Conservation (phyloP, 2,797 vertebrate species). For the Sebastiscus albofasciatus region DNA sequence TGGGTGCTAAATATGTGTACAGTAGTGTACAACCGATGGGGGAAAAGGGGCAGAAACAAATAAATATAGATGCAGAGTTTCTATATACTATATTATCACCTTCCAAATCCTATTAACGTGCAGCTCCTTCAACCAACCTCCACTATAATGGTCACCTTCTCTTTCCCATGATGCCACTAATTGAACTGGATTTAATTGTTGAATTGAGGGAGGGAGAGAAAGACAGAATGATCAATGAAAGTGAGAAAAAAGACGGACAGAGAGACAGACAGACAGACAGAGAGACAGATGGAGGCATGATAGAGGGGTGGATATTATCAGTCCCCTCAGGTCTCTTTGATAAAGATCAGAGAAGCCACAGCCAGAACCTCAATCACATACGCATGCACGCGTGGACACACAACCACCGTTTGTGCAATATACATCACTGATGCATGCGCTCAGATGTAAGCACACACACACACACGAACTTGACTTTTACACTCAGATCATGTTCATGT, state of each 20-base stretch:
- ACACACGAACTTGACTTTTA: slow-evolving; percentile 48
- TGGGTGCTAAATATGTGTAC: slow-evolving; percentile 5
- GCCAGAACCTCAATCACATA: slow-evolving; percentile 53
- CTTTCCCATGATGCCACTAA: slow-evolving; percentile 12
- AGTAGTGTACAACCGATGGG: neutral
- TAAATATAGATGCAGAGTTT: neutral
- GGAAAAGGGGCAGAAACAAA: neutral
- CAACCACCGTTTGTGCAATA: slow-evolving; percentile 17
- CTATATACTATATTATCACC: neutral
- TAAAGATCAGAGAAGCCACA: slow-evolving; percentile 66
- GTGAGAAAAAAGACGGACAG: slow-evolving; percentile 25
- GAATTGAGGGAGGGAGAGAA: slow-evolving; percentile 17
- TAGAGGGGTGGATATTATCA: slow-evolving; percentile 62
- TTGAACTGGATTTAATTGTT: slow-evolving; percentile 23
- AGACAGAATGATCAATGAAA: slow-evolving; percentile 19
- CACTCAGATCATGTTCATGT: slow-evolving; percentile 63
- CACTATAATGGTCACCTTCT: slow-evolving; percentile 25
- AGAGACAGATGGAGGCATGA: slow-evolving; percentile 38
- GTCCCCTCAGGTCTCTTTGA: slow-evolving; percentile 70
- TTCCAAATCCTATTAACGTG: neutral
- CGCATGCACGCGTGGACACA: neutral
- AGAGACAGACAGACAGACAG: slow-evolving; percentile 21
- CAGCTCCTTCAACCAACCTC: neutral
- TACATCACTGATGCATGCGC: neutral
- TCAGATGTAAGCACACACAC: neutral